Evolutionary conservation across 2,113 vertebrate genomes (phyloP).

Genomic region (Pachycephala philippinensis): DNA sequence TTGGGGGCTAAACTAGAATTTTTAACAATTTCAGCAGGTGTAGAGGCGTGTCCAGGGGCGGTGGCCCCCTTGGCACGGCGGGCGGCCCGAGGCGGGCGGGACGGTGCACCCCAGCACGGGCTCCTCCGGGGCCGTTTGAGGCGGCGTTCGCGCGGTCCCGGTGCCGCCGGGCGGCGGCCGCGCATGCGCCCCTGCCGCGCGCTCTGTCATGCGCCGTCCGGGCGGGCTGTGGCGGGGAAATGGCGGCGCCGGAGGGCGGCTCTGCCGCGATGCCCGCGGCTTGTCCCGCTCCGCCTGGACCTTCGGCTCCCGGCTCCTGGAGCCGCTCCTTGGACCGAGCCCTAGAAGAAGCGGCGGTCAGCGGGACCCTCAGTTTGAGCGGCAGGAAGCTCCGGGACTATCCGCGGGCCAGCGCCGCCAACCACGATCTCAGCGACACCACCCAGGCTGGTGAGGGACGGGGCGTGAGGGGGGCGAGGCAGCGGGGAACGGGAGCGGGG

Average conservation of each 20-base stretch:
- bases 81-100: rapidly evolving
- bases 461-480: not conserved
- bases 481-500: not conserved
- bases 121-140: rapidly evolving
- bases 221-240: conserved; percentile 64
- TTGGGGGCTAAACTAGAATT: rapidly evolving
- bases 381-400: conserved; percentile 99
- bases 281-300: conserved; percentile 19
- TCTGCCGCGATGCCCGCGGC: not conserved
- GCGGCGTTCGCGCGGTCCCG: rapidly evolving
- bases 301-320: conserved; percentile 82
- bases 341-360: conserved; percentile 89
- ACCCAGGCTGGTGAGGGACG: conserved; percentile 86
- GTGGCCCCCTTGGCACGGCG: rapidly evolving
- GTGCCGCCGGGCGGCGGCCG: not conserved
- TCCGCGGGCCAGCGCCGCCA: conserved; percentile 88
- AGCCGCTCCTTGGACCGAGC: conserved; percentile 92
- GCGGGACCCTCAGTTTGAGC: conserved; percentile 89
- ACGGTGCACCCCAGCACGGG: rapidly evolving
- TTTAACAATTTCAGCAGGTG: too few relatives aligned
- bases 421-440: conserved; percentile 95
- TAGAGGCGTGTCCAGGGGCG: rapidly evolving
- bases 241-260: conserved; percentile 82
- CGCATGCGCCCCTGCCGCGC: not conserved
- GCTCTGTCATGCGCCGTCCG: not conserved